Conservation (phyloP, 1,140 invertebrate genomes). For the Wasmannia auropunctata region DNA sequence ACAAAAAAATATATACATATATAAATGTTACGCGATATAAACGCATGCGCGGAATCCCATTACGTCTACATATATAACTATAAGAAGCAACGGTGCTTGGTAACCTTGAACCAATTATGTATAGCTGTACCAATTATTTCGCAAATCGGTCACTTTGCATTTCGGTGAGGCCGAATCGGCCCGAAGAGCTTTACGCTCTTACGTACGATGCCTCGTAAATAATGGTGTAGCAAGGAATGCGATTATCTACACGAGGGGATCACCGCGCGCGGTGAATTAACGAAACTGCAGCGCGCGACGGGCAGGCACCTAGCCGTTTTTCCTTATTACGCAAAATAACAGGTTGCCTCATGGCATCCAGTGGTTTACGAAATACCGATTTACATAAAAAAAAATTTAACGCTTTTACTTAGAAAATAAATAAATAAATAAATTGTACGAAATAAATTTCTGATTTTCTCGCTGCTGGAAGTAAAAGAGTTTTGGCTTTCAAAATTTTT, state of each 20-base stretch:
- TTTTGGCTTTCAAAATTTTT: constrained; percentile 1
- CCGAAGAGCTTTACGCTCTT: constrained; percentile 33
- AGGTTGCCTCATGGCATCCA: neutral
- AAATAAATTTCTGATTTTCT: neutral
- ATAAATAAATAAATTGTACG: neutral
- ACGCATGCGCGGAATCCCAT: neutral
- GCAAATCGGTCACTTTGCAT: constrained; percentile 58
- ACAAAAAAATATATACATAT: constrained; percentile 26
- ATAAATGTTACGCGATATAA: constrained; percentile 8
- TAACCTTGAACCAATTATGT: constrained; percentile 75
- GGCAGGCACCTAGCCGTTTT: neutral
- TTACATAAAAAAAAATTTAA: constrained; percentile 14
- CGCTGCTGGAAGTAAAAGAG: neutral
- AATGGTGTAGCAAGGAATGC: constrained; percentile 10
- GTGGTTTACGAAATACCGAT: constrained; percentile 1
- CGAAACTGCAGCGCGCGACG: constrained; percentile 21
- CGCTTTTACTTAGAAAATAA: neutral
- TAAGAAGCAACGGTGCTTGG: constrained; percentile 68
- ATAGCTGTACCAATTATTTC: constrained; percentile 70
- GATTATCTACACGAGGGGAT: constrained; percentile 16
- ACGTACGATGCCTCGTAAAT: constrained; percentile 44
- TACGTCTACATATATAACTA: neutral
- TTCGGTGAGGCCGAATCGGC: constrained; percentile 29
- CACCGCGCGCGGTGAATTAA: neutral
- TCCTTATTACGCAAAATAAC: constrained; percentile 26